Evolutionary conservation across 2,113 vertebrate species (phyloP).

Genomic region (Tursiops truncatus): DNA sequence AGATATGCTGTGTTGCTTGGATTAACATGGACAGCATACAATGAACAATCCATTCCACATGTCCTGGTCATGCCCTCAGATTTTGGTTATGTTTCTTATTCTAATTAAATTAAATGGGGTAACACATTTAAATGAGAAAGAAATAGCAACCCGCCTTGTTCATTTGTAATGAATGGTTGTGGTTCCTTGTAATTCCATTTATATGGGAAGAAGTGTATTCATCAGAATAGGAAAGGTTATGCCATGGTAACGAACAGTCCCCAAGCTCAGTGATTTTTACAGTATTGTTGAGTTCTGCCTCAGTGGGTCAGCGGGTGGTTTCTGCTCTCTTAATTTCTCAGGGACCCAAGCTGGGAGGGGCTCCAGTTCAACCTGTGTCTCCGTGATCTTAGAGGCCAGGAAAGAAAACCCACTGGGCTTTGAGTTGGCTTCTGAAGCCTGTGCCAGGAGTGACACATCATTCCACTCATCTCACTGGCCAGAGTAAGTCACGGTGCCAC

Average conservation of each 20-base stretch:
- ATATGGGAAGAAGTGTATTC: neutral
- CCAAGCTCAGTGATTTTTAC: neutral
- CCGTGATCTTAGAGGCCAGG: neutral
- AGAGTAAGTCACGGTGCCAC: neutral
- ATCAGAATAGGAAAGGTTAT: neutral
- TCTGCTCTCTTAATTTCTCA: neutral
- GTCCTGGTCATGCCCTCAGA: neutral
- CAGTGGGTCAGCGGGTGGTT: neutral
- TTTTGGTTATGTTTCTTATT: neutral
- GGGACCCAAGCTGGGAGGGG: neutral
- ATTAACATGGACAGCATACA: neutral
- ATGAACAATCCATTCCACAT: accelerated
- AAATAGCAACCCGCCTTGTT: neutral
- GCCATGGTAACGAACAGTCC: neutral
- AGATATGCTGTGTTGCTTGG: accelerated
- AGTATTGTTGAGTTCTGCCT: neutral
- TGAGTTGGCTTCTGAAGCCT: neutral
- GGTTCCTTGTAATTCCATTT: neutral
- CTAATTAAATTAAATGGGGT: neutral
- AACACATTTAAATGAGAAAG: neutral
- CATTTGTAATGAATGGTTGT: neutral
- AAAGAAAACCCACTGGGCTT: neutral
- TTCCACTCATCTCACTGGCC: neutral
- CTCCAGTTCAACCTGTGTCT: neutral
- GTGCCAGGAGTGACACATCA: accelerated